Base-by-base conservation (phyloP, 2,113 vertebrate genomes). In the Ictalurus punctatus region DNA sequence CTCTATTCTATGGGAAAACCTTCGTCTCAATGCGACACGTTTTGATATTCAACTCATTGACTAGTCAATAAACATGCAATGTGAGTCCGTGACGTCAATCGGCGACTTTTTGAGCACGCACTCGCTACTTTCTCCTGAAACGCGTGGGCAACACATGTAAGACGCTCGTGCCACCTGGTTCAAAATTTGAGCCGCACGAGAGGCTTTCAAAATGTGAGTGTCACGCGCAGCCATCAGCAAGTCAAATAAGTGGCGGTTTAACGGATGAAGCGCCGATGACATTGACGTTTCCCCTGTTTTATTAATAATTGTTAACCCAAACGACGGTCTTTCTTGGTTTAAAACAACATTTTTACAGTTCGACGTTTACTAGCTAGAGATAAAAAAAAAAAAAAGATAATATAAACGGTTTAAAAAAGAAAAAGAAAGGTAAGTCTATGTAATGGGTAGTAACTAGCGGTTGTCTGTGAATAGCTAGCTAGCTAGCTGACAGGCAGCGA, bases 241-340 rank as follows among this genome's bases (percentile, higher is more conserved):
- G 67, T 85, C 84, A 85, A 85, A 85, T 37, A 37, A 56, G 84
- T 3, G 65, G 84, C 67, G 84, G 84, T 85, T 85, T 34, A 85
- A 56, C 65, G 84, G 84, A 34, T 19, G 84, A 6, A 23, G 37
- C 83, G 56, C 80, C 17, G 40, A 19, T 63, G 37, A 73, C 84
- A 30, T 14, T 56, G 37, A 85, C 44, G 54, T 58, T 19, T 40
- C 19, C 17, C 0, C n/a, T 4, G 3, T 16, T 44, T 3, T 48
- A 40, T 40, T 40, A 40, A 40, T 3, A 40, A 40, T 34, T 34
- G 34, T 40, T 8, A 1, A 80, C 44, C 1, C 9, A n/a, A 52
- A 54, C 6, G 25, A 7, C 23, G 1, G 3, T 21, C 8, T 54
- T 54, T 25, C 21, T 1, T 78, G 19, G 37, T 58, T 82, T 13